Base-by-base conservation (phyloP, 1,140 invertebrate species). In the Andricus grossulariae region DNA sequence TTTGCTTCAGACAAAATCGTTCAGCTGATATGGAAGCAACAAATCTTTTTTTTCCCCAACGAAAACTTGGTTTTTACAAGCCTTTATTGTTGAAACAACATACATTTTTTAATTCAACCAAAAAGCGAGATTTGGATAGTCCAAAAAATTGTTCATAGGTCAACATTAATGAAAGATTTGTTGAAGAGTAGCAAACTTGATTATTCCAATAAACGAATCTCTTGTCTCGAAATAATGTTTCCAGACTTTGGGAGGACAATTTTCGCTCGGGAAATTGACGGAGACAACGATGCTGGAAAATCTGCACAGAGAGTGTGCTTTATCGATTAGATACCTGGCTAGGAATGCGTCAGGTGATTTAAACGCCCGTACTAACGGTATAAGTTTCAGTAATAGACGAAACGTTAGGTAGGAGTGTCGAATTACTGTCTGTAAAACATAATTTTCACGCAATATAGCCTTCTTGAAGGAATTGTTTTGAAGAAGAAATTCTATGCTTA, bases 271-370 rank as follows among this genome's bases (percentile, higher is more conserved):
- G 8, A 54, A 54, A 54, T 19, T 15, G n/a, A n/a, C 12, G 73
- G 79, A 81, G 79, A 81, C 70, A 79, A 39, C 76, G 51, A 82
- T 75, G 79, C 39, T 51, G 49, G 57, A 51, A 50, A 75, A 72
- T 51, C 70, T 13, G 75, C 73, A 75, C 19, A 75, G 71, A 77
- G 12, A 74, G 74, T 79, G 60, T 71, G 72, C 72, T 72, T 78
- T 49, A 71, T 80, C 74, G 76, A 81, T 82, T 72, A 71, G 73
- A 78, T 73, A 52, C 45, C 21, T 71, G 18, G 5, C 60, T 32
- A n/a, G 50, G 50, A 76, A 74, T 71, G 50, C 11, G 25, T 51
- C 45, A n/a, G 50, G 72, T 32, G 45, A 75, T 51, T 72, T 51
- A 55, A 71, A 77, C 16, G 75, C 32, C 52, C 3, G 71, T 54